Evolutionary conservation across 2,888 invertebrate genomes (phyloP).

Genomic region (Drosophila dives): DNA sequence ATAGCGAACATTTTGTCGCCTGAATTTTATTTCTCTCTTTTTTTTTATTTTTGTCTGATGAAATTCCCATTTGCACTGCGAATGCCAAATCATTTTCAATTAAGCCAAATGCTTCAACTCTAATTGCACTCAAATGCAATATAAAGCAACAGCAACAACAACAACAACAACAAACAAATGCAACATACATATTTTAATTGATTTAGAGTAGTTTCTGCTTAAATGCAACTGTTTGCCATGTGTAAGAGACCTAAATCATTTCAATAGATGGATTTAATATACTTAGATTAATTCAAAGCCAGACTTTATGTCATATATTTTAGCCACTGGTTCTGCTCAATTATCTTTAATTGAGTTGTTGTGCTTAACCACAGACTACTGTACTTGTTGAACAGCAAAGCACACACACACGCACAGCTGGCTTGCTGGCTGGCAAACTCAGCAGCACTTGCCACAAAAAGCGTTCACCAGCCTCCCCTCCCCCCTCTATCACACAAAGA

Average conservation of each 20-base stretch:
- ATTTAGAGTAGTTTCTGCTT: conserved; percentile 32
- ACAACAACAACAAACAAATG: conserved; percentile 13
- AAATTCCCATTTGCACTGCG: conserved; percentile 7
- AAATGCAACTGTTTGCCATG: conserved; percentile 10
- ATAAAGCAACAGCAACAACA: conserved; percentile 30
- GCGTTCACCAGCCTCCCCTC: neutral
- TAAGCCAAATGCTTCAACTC: conserved; percentile 61
- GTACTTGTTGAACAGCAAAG: conserved; percentile 46
- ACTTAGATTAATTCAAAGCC: neutral
- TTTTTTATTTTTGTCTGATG: conserved; percentile 22
- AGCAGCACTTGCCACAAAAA: conserved; percentile 5
- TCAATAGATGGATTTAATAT: neutral
- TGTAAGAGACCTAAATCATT: neutral
- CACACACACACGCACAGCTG: conserved; percentile 3
- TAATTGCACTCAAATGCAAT: conserved; percentile 54
- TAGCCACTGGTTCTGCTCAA: neutral
- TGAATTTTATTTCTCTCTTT: conserved; percentile 2
- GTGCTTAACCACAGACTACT: conserved; percentile 34
- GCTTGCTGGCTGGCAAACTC: conserved; percentile 9
- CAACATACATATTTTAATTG: conserved; percentile 42
- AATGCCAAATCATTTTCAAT: conserved; percentile 64
- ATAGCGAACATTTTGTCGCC: neutral
- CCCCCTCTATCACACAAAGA: neutral
- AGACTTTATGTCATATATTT: conserved; percentile 1
- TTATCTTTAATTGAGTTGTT: conserved; percentile 5